Conservation (phyloP, 2,113 vertebrate species). For the Panthera tigris region DNA sequence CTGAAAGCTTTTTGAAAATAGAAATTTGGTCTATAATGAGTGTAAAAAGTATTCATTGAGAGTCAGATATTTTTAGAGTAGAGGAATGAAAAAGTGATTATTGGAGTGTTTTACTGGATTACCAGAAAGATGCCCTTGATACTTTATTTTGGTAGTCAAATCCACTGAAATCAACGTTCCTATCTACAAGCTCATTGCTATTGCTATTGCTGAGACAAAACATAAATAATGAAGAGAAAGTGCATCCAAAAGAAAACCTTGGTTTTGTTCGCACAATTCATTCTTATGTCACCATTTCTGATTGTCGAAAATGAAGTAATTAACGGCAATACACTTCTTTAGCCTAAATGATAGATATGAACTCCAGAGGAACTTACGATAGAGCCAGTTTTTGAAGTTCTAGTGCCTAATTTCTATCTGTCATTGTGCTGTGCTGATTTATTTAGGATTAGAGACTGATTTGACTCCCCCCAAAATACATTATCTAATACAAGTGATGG, state of each 20-base stretch:
- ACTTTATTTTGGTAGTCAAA: constrained; percentile 61
- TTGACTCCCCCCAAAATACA: background rate
- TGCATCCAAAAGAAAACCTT: background rate
- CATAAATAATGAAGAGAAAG: constrained; percentile 31
- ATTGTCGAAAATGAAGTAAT: background rate
- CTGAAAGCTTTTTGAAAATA: background rate
- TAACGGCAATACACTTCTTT: background rate
- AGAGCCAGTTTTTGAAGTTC: background rate
- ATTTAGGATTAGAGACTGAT: background rate
- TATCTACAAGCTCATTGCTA: background rate
- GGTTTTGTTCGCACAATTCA: background rate
- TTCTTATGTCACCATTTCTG: background rate
- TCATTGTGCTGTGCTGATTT: background rate
- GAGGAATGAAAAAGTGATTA: constrained; percentile 44
- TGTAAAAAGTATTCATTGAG: constrained; percentile 35
- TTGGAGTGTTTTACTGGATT: constrained; percentile 53
- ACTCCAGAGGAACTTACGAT: background rate
- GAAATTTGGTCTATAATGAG: constrained; percentile 10
- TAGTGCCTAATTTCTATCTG: background rate
- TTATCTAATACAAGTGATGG: background rate
- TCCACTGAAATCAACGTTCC: background rate
- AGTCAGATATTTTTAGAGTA: constrained; percentile 65
- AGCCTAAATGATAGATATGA: background rate
- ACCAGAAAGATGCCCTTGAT: constrained; percentile 14
- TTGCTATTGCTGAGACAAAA: background rate